These are phyloP conservation scores for Peromyscus melanophrys DNA, from an alignment of 2,797 vertebrate species.

Conservation along the genomic window DNA sequence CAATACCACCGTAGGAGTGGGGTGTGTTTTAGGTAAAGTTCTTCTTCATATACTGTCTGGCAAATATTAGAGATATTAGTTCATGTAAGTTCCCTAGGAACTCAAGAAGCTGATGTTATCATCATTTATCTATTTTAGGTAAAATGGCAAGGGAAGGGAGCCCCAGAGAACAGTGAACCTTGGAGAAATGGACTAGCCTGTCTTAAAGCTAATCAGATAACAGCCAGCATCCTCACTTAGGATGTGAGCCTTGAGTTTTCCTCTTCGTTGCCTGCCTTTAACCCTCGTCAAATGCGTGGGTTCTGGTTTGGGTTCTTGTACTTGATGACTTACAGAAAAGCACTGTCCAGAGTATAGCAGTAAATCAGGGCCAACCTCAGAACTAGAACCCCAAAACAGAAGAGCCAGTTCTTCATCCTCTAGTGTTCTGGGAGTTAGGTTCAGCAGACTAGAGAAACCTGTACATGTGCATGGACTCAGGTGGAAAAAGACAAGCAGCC, in stretches of 20 bases:
- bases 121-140: neutral
- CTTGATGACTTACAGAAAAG: neutral
- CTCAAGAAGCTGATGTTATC: neutral
- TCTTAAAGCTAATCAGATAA: constrained; percentile 24
- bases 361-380: neutral
- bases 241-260: neutral
- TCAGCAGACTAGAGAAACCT: neutral
- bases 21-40: neutral
- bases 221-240: neutral
- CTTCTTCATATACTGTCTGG: constrained; percentile 20
- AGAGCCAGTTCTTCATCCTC: neutral
- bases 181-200: constrained; percentile 33
- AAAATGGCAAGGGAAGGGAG: neutral
- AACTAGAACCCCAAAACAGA: neutral
- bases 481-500: neutral
- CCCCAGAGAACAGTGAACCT: neutral
- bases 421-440: neutral
- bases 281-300: neutral
- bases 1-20: no score
- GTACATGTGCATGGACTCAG: neutral
- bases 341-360: neutral
- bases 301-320: neutral
- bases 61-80: constrained; percentile 53
- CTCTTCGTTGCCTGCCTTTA: neutral
- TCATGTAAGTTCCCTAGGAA: neutral